These are phyloP conservation scores for Saimiri boliviensis DNA, from an alignment of 2,113 vertebrate genomes.

Conservation along the genomic window DNA sequence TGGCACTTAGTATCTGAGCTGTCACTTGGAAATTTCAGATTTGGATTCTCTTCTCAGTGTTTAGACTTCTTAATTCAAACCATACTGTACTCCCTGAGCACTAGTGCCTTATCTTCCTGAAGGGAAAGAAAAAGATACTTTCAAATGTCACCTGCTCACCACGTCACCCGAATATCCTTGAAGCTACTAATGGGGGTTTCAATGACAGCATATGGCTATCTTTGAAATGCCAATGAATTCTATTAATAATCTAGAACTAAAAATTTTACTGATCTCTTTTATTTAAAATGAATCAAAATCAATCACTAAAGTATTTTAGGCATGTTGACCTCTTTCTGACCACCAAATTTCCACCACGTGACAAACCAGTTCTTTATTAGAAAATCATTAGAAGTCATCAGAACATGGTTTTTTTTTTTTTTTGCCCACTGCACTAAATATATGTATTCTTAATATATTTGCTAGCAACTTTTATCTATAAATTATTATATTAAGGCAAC, in stretches of 20 bases:
- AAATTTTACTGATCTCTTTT: not conserved
- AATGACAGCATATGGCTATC: conserved; percentile 21
- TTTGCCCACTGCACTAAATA: not conserved
- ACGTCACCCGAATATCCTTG: not conserved
- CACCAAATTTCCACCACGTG: conserved; percentile 17
- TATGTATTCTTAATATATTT: not conserved
- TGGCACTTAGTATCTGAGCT: conserved; percentile 60
- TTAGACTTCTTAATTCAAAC: conserved; percentile 78
- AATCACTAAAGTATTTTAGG: conserved; percentile 33
- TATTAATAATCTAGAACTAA: conserved; percentile 50
- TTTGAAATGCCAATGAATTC: conserved; percentile 32
- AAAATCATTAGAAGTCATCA: not conserved
- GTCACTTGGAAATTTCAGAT: conserved; percentile 80
- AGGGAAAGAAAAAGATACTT: conserved; percentile 30
- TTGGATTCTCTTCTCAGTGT: conserved; percentile 65
- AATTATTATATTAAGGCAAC: not conserved
- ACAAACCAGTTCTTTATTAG: not conserved
- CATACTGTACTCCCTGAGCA: conserved; percentile 40
- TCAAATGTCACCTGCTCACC: conserved; percentile 40
- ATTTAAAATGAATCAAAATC: conserved; percentile 55
- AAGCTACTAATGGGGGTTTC: not conserved
- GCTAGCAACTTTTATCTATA: not conserved
- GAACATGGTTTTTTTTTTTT: not conserved
- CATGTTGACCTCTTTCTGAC: conserved; percentile 12
- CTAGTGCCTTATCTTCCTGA: conserved; percentile 46